A percentile compares a stretch with the other conserved stretches of the same genome.
phyloP scores from a whole-genome alignment of 2,113 vertebrate species.

The Eleginops maclovinus region DNA sequence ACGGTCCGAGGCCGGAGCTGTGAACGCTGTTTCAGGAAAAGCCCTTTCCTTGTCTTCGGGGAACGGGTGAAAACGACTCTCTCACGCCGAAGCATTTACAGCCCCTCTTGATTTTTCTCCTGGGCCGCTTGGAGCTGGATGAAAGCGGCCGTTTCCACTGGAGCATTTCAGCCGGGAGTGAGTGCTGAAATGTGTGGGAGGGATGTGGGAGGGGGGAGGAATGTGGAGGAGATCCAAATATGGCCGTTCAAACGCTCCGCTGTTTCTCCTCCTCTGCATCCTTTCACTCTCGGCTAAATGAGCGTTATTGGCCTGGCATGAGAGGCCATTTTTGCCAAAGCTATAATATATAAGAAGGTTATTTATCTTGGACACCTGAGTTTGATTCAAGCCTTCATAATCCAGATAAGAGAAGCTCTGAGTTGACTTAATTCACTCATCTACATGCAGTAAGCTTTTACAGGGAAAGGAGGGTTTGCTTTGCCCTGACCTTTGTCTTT shows the following conservation, averaged over 20 bases:
- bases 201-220: conserved; percentile 67
- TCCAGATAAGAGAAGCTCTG: conserved; percentile 7
- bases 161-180: conserved; percentile 52
- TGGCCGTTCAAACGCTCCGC: conserved; percentile 37
- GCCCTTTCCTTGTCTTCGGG: conserved; percentile 43
- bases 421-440: neutral
- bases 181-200: conserved; percentile 60
- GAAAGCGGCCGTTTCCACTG: conserved; percentile 68
- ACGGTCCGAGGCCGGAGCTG: conserved; percentile 13
- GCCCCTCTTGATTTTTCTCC: conserved; percentile 71
- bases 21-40: conserved; percentile 44
- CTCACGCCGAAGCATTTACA: conserved; percentile 72
- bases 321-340: conserved; percentile 24
- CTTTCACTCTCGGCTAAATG: conserved; percentile 28
- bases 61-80: conserved; percentile 72
- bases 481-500: conserved; percentile 2
- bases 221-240: conserved; percentile 67
- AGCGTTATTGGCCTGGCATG: conserved; percentile 15
- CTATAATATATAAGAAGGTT: conserved; percentile 13
- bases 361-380: neutral
- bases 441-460: neutral
- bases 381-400: conserved; percentile 11
- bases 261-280: conserved; percentile 1
- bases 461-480: neutral
- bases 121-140: conserved; percentile 72